Evolutionary conservation across 2,113 vertebrate genomes (phyloP), one percentile per base, ranked within the genome.

Genomic region (Apaloderma vittatum): DNA sequence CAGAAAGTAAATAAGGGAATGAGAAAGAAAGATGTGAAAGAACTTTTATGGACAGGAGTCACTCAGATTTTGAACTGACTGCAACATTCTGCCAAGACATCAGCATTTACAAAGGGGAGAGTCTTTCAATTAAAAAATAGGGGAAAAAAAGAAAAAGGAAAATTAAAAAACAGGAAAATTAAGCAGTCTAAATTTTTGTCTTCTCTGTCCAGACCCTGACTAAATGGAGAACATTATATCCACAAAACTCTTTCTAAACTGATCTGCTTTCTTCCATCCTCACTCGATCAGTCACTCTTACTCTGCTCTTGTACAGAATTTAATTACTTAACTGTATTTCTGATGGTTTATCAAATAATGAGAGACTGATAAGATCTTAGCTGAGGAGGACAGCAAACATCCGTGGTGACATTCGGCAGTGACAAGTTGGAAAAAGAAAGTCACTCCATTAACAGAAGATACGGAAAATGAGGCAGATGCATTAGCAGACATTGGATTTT

Each of bases 321-420:
- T 92, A 96, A 97, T 95, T 93, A 94, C 78, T 77, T n/a, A n/a
- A 82, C 83, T 68, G 40, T 26, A 37, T 94, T 97, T 84, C 91
- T 95, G 94, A 87, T 91, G 80, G 54, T 76, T 95, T 97, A 96
- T 96, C 96, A 95, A 96, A 97, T 95, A 96, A 97, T 88, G 87
- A 91, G 45, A 45, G 59, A 49, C 21, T 71, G 95, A 95, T 95
- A 97, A 94, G 74, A 93, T 92, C 89, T 94, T 46, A 71, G 77
- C 63, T 30, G 63, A 86, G 77, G 24, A 88, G 86, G 48, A 86
- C 86, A 95, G 87, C 73, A 97, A 96, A 91, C 63, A 95, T 91
- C 84, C 24, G 2, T 57, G 74, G 77, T 95, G 89, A 97, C 91
- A 91, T 95, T 95, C 89, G 94, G 55, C 32, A 14, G 1, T 8